Evolutionary conservation across 2,113 vertebrate species (phyloP).

Genomic region (Laticauda colubrina): DNA sequence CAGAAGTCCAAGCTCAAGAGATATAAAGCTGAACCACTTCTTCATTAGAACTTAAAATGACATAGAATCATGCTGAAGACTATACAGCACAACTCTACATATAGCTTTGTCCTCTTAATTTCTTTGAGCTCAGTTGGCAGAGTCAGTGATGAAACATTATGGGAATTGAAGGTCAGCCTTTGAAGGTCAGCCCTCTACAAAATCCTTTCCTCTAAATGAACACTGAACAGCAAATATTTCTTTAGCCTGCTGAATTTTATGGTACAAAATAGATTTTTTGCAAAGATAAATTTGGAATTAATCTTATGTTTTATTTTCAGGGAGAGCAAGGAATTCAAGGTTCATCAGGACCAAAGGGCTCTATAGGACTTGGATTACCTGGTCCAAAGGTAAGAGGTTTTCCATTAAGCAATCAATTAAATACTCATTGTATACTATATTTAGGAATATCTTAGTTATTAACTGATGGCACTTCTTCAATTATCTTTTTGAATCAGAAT

Average conservation of each 20-base stretch:
- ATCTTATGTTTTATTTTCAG: conserved; percentile 55
- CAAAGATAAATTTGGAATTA: conserved; percentile 6
- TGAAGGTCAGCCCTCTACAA: not conserved
- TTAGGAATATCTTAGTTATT: not conserved
- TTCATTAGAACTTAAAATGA: not conserved
- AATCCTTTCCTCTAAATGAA: not conserved
- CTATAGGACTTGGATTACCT: conserved; percentile 68
- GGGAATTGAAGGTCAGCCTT: not conserved
- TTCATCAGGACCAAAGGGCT: conserved; percentile 74
- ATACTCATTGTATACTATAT: not conserved
- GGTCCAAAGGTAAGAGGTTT: conserved; percentile 78
- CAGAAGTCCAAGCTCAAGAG: not conserved
- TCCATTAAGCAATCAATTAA: rapidly evolving
- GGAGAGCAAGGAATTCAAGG: conserved; percentile 83
- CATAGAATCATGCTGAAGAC: not conserved
- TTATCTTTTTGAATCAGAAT: not conserved
- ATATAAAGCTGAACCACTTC: not conserved
- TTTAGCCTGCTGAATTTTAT: conserved; percentile 1
- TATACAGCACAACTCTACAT: not conserved
- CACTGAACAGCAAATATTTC: not conserved
- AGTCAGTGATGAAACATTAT: not conserved
- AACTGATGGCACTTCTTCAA: not conserved
- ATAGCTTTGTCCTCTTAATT: not conserved
- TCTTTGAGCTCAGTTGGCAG: not conserved
- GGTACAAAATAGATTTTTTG: not conserved